Conservation (phyloP, 1,140 invertebrate genomes). For the Pogonomyrmex barbatus region DNA sequence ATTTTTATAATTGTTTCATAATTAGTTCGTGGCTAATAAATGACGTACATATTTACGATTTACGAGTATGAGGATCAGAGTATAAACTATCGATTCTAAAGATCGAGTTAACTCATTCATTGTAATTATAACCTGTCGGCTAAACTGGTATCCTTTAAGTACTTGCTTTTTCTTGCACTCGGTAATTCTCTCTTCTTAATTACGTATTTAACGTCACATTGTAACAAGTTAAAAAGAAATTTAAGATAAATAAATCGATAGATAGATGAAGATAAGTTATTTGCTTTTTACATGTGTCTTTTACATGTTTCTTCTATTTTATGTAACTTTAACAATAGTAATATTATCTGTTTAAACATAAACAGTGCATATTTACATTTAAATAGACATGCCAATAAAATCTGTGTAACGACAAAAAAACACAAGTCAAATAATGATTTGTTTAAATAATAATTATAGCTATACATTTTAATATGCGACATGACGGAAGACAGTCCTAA, state of each 20-base stretch:
- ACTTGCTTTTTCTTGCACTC: constrained; percentile 13
- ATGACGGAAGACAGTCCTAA: not conserved
- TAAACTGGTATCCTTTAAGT: not conserved
- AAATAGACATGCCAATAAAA: not conserved
- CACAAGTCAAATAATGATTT: not conserved
- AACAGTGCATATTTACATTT: not conserved
- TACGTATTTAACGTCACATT: constrained; percentile 21
- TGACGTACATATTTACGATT: not conserved
- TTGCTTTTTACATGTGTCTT: not conserved
- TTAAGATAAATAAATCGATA: not conserved
- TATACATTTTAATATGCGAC: constrained; percentile 24
- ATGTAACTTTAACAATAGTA: not conserved
- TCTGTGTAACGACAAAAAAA: not conserved
- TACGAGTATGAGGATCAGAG: constrained; percentile 22
- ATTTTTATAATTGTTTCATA: constrained; percentile 2
- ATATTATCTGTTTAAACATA: constrained; percentile 2
- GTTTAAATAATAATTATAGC: not conserved
- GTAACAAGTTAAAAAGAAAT: not conserved
- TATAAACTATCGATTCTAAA: constrained; percentile 8
- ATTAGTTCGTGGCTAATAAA: too few species aligned
- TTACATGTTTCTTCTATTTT: not conserved
- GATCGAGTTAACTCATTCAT: constrained; percentile 6
- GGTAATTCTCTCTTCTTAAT: constrained; percentile 42
- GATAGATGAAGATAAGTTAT: not conserved
- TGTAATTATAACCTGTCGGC: constrained; percentile 54